phyloP scores from a whole-genome alignment of 1,140 invertebrate genomes.

The Drosophila seguyi region DNA sequence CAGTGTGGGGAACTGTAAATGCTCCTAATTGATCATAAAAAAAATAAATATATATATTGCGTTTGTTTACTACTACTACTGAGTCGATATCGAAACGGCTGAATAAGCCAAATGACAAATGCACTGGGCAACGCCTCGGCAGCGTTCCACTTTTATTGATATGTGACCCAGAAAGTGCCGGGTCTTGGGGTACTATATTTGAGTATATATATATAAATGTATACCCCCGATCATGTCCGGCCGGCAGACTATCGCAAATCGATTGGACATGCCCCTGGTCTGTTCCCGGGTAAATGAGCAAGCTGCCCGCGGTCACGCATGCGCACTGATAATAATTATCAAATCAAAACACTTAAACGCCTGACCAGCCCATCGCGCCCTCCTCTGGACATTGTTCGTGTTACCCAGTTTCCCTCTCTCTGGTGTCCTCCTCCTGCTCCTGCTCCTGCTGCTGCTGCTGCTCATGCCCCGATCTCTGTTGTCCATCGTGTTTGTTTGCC shows the following conservation, averaged over 20 bases:
- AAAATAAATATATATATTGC: conserved; percentile 25
- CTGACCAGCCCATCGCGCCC: conserved; percentile 66
- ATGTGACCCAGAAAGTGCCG: conserved; percentile 69
- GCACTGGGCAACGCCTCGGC: conserved; percentile 64
- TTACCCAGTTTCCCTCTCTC: background rate
- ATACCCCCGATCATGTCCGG: conserved; percentile 16
- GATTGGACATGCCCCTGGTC: conserved; percentile 63
- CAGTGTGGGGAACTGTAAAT: conserved; percentile 60
- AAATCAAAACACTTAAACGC: conserved; percentile 85
- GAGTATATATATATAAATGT: conserved; percentile 6
- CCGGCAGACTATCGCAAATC: conserved; percentile 67
- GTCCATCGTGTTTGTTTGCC: conserved; percentile 75
- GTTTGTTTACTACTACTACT: conserved; percentile 27
- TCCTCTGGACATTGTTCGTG: conserved; percentile 29
- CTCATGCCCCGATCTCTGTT: conserved; percentile 8
- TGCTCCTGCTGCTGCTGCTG: too few species aligned
- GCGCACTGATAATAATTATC: conserved; percentile 84
- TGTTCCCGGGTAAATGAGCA: conserved; percentile 9
- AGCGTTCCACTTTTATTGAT: conserved; percentile 70
- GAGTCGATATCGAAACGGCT: conserved; percentile 29
- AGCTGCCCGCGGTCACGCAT: conserved; percentile 74
- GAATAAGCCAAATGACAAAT: conserved; percentile 59
- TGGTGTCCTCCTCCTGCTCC: background rate
- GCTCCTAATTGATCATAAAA: conserved; percentile 77
- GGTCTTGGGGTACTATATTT: conserved; percentile 10